These are phyloP conservation scores for Amphipoea lucens DNA, from an alignment of 2,888 invertebrate genomes.

Conservation along the genomic window DNA sequence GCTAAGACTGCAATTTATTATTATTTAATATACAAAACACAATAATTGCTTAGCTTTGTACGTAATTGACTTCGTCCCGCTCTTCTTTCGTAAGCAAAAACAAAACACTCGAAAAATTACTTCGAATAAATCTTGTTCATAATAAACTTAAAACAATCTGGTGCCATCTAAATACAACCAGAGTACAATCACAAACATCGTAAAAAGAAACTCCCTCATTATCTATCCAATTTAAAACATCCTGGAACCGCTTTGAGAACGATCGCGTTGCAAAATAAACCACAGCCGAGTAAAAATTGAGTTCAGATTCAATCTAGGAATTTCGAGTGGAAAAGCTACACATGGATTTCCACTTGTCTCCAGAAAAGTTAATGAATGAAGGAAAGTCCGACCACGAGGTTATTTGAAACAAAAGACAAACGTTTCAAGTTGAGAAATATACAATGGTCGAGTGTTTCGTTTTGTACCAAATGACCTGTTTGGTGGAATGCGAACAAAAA, in stretches of 20 bases:
- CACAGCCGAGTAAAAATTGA: slow-evolving; percentile 51
- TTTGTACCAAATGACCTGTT: slow-evolving; percentile 69
- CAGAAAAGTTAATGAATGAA: slow-evolving; percentile 81
- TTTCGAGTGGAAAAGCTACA: slow-evolving; percentile 65
- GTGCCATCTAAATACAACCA: slow-evolving; percentile 59
- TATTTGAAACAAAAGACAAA: slow-evolving; percentile 79
- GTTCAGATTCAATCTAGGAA: slow-evolving; percentile 50
- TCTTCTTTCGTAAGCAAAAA: slow-evolving; percentile 49
- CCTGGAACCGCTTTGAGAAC: slow-evolving; percentile 62
- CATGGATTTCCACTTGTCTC: slow-evolving; percentile 77
- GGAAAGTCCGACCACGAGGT: slow-evolving; percentile 75
- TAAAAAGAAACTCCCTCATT: slow-evolving; percentile 76
- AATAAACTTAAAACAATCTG: slow-evolving; percentile 62
- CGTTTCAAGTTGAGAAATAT: slow-evolving; percentile 68
- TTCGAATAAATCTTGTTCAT: slow-evolving; percentile 51
- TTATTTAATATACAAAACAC: slow-evolving; percentile 28
- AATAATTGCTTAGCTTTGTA: slow-evolving; percentile 42
- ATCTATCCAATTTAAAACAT: slow-evolving; percentile 76
- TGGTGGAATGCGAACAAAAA: slow-evolving; percentile 68
- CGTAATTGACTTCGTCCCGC: slow-evolving; percentile 41
- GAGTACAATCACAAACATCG: slow-evolving; percentile 71
- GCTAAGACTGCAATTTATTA: slow-evolving; percentile 33
- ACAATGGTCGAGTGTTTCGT: slow-evolving; percentile 62
- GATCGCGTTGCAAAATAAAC: slow-evolving; percentile 52
- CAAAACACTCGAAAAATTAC: slow-evolving; percentile 47